Conservation (phyloP, 2,888 invertebrate genomes). For the Tetragonisca angustula region DNA sequence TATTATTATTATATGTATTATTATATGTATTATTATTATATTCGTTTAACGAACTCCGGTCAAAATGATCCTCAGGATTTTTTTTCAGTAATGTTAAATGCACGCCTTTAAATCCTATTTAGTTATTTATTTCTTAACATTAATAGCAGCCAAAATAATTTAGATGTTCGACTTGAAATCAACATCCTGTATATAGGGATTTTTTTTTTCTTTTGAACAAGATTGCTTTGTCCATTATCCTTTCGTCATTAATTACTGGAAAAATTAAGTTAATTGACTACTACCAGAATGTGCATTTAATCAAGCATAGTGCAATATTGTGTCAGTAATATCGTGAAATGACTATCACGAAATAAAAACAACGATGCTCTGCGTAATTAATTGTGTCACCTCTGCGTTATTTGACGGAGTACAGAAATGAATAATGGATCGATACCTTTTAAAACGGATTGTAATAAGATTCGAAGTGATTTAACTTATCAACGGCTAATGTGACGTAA, state of each 20-base stretch:
- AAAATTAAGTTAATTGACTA: slow-evolving; percentile 6
- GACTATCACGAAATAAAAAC: not conserved
- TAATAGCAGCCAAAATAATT: too few relatives aligned
- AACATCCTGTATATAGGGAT: too few relatives aligned
- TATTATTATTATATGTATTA: too few relatives aligned
- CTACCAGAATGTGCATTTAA: slow-evolving; percentile 8
- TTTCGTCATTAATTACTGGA: not conserved
- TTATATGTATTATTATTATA: too few relatives aligned
- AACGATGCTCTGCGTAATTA: not conserved
- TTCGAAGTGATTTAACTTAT: not conserved
- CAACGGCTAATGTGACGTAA: not conserved
- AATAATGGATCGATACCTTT: not conserved
- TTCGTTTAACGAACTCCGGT: too few relatives aligned
- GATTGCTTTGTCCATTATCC: not conserved
- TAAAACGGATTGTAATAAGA: not conserved
- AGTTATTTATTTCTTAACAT: too few relatives aligned
- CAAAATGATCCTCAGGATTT: too few relatives aligned
- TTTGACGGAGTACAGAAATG: not conserved
- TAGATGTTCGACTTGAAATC: too few relatives aligned
- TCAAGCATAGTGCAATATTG: slow-evolving; percentile 2
- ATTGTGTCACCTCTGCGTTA: not conserved
- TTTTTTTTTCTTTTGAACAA: not conserved
- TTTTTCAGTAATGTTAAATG: too few relatives aligned
- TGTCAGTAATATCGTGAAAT: not conserved
- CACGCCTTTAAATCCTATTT: too few relatives aligned